phyloP scores from a whole-genome alignment of 2,888 invertebrate genomes.

The Scaptomyza tumidula region DNA sequence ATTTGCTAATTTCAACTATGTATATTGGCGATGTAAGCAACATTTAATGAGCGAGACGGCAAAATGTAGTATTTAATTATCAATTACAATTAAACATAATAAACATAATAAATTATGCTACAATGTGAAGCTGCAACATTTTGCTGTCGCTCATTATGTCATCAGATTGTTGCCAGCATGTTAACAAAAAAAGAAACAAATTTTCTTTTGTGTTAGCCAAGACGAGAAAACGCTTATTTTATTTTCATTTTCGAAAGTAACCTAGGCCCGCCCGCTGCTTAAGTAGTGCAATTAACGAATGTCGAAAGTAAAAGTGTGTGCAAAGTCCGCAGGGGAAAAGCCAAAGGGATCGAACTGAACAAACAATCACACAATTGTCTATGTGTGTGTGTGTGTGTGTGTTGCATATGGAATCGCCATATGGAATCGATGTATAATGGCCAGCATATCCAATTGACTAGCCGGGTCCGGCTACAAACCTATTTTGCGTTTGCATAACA shows the following conservation, averaged over 20 bases:
- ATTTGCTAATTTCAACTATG: neutral
- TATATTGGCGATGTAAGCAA: neutral
- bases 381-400: neutral
- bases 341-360: slow-evolving; percentile 13
- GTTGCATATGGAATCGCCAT: slow-evolving; percentile 2
- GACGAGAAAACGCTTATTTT: slow-evolving; percentile 35
- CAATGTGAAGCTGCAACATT: slow-evolving; percentile 24
- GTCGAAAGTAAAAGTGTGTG: slow-evolving; percentile 70
- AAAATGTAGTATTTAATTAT: slow-evolving; percentile 38
- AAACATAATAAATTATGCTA: slow-evolving; percentile 48
- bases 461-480: neutral
- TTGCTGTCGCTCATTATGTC: slow-evolving; percentile 39
- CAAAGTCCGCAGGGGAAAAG: slow-evolving; percentile 20
- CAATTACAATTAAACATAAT: slow-evolving; percentile 58
- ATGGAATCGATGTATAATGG: slow-evolving; percentile 24
- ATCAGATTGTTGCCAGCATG: slow-evolving; percentile 40
- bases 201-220: slow-evolving; percentile 49
- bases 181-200: slow-evolving; percentile 15
- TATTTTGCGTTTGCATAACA: slow-evolving; percentile 47
- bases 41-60: slow-evolving; percentile 27
- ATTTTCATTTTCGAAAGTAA: slow-evolving; percentile 50
- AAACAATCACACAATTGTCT: neutral
- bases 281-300: slow-evolving; percentile 67
- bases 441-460: slow-evolving; percentile 31
- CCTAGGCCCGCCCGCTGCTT: slow-evolving; percentile 62